Percentiles rank a stretch among this genome's conserved stretches.
phyloP scores from a whole-genome alignment of 2,113 vertebrate genomes.

The Acanthochromis polyacanthus region DNA sequence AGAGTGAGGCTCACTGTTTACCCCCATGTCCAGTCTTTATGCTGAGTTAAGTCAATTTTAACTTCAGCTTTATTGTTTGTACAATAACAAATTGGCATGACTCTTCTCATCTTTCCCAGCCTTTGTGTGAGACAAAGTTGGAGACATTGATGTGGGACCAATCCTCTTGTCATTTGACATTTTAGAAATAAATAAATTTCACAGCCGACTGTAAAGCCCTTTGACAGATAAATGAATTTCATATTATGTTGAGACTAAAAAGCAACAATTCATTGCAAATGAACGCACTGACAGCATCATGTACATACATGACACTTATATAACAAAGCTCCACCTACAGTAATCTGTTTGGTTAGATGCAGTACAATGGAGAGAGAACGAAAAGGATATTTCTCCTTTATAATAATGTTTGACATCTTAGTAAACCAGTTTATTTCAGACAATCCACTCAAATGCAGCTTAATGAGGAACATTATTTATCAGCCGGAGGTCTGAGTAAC shows the following conservation, averaged over 20 bases:
- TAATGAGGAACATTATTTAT: slow-evolving; percentile 24
- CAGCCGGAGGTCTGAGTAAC: slow-evolving; percentile 16
- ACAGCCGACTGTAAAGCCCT: slow-evolving; percentile 19
- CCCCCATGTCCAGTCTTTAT: background rate
- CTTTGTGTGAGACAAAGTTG: background rate
- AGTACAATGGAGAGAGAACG: slow-evolving; percentile 7
- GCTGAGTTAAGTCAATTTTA: background rate
- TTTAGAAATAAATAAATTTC: background rate
- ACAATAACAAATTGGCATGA: background rate
- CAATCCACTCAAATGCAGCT: slow-evolving; percentile 29
- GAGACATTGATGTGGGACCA: background rate
- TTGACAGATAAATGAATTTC: slow-evolving; percentile 15
- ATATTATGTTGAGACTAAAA: slow-evolving; percentile 9
- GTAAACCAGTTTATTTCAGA: slow-evolving; percentile 45
- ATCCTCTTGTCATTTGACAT: slow-evolving; percentile 12
- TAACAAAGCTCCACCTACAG: background rate
- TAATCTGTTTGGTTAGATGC: background rate
- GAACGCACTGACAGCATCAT: slow-evolving; percentile 23
- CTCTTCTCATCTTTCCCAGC: no score
- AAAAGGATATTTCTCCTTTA: slow-evolving; percentile 8
- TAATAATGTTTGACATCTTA: slow-evolving; percentile 34
- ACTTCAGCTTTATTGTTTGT: background rate
- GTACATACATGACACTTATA: background rate
- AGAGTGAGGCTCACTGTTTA: no score
- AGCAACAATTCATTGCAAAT: slow-evolving; percentile 20